Evolutionary conservation across 2,888 invertebrate genomes (phyloP), one percentile per base, ranked within the genome.

Genomic region (Liopterus haemorrhoidalis): DNA sequence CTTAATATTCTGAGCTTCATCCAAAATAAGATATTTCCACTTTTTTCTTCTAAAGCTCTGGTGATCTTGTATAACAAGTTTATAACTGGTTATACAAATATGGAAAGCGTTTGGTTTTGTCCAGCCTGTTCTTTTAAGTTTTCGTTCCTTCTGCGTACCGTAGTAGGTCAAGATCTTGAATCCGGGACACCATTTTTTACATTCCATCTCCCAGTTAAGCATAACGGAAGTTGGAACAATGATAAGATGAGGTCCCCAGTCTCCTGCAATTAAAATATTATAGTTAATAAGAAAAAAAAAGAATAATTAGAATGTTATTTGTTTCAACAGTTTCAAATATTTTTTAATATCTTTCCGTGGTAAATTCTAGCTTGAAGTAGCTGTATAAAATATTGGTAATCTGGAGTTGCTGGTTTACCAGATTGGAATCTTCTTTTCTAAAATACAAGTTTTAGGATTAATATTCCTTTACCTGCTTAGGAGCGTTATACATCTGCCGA

Each of bases 161-260:
- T 95, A 99, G 68, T 99, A 99, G 1, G 97, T 97, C 54, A 99
- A 78, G 61, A 99, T 92, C 76, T 99, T 99, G 68, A 99, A 94
- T 39, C 91, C 93, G 1, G 99, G 99, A 69, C 96, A 97, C 99
- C 99, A 99, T 69, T 97, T 97, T 70, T 99, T 97, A 64, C 95
- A 89, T 70, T 99, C 99, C 91, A 97, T 93, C 73, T 99, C 99
- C 99, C 99, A 99, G 72, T 99, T 99, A 50, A 99, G 77, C 87
- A 99, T 95, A 38, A 99, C 97, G 54, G 96, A 96, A 11, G 99
- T 99, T 48, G 99, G 99, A 54, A 99, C 99, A 51, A 99, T 89
- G 55, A 99, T 94, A 16, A 99, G 76, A 76, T 99, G 99, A 41
- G 99, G 99, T 21, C 99, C 99, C 99, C 99, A 99, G 64, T 92